Evolutionary conservation across 2,797 vertebrate species (phyloP).

Genomic region (Macropodus opercularis): DNA sequence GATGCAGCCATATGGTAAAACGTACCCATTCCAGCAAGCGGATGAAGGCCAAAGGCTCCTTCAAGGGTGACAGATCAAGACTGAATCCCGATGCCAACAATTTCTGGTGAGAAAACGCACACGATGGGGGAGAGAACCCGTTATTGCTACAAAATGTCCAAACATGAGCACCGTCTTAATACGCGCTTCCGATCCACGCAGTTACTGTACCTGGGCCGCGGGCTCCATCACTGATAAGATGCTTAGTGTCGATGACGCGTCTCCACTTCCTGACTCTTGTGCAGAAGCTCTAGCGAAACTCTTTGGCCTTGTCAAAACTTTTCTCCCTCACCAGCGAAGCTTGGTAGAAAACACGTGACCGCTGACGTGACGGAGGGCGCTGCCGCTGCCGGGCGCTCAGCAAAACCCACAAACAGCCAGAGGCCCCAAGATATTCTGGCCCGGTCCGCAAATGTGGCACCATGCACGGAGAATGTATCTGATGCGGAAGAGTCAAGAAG

Average conservation of each 20-base stretch:
- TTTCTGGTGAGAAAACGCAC: conserved; percentile 63
- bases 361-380: conserved; percentile 42
- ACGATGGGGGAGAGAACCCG: not conserved
- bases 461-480: no score
- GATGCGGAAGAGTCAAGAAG: no score
- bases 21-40: conserved; percentile 93
- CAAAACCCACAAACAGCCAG: no score
- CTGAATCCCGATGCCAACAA: conserved; percentile 71
- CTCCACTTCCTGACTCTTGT: not conserved
- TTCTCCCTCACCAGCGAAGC: conserved; percentile 50
- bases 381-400: no score
- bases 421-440: no score
- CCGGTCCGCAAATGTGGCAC: no score
- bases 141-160: not conserved
- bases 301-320: conserved; percentile 66
- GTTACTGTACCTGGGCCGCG: conserved; percentile 69
- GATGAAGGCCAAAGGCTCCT: conserved; percentile 92
- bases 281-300: conserved; percentile 6
- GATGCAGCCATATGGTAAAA: conserved; percentile 44
- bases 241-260: not conserved
- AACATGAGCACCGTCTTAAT: not conserved
- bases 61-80: conserved; percentile 86
- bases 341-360: conserved; percentile 64
- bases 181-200: not conserved
- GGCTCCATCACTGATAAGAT: conserved; percentile 45